Base-by-base conservation (phyloP, 1,140 invertebrate species). In the Apis laboriosa region DNA sequence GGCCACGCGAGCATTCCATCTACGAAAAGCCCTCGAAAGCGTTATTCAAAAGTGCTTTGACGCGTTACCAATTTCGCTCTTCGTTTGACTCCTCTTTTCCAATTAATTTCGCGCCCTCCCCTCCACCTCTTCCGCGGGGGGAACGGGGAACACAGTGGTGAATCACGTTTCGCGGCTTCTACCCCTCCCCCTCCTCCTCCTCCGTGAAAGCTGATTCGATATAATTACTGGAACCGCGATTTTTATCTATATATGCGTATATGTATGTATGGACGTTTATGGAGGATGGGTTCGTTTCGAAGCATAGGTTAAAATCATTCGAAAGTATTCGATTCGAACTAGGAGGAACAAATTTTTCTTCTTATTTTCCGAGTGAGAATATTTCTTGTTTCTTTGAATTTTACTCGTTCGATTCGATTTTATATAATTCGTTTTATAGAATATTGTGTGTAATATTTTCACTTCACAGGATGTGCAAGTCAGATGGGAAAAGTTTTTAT, bases 31-130 rank as follows among this genome's bases (percentile, higher is more conserved):
- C 19, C 55, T 72, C 28, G 21, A 64, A 28, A 24, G 34, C 63
- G 63, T 67, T 43, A 55, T 34, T 55, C 51, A 43, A 67, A 56
- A 55, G 51, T 67, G 51, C 24, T 77, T 66, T 28, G n/a, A 24
- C 21, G 60, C 17, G 60, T 17, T 76, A 28, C 60, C 21, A 49
- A 49, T 75, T 75, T 53, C 17, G 8, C n/a, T 63, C 34, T 43
- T n/a, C 67, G 67, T 70, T 70, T 70, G 67, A 70, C 43, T 71
- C 68, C 68, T 71, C 68, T 71, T 43, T 71, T 71, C 68, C 68
- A 71, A 71, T 71, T 71, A 71, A 71, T 71, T 71, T 51, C 68
- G 66, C 19, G 34, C 43, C 53, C 68, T 71, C 68, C 53, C n/a
- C 53, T 53, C 68, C 68, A 71, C 51, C 53, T 71, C 51, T 71